phyloP scores from a whole-genome alignment of 2,888 invertebrate species.

The Nemurella pictetii region DNA sequence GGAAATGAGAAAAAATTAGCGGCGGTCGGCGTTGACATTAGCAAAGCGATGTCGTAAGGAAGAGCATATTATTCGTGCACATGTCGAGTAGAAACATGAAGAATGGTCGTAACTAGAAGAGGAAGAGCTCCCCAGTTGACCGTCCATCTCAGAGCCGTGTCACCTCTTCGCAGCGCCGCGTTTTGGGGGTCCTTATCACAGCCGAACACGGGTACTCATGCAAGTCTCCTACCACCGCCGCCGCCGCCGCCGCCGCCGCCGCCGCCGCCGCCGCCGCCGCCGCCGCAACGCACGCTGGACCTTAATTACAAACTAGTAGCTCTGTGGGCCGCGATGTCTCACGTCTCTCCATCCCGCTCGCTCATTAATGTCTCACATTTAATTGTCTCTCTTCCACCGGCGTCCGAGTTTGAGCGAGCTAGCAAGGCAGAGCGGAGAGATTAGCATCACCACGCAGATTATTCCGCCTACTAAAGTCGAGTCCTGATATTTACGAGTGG shows the following conservation, averaged over 20 bases:
- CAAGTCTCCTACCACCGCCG: background rate
- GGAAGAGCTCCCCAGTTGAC: conserved; percentile 40
- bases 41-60: conserved; percentile 10
- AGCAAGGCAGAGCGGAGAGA: background rate
- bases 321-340: conserved; percentile 34
- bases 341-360: conserved; percentile 10
- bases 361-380: conserved; percentile 9
- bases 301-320: conserved; percentile 38
- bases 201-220: conserved; percentile 13
- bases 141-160: conserved; percentile 39
- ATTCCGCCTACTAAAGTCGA: conserved; percentile 38
- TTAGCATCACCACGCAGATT: conserved; percentile 35
- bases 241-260: background rate
- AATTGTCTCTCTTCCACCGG: background rate
- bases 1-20: conserved; percentile 26
- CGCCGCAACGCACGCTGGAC: background rate
- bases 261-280: background rate
- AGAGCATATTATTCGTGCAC: conserved; percentile 7
- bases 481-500: conserved; percentile 39
- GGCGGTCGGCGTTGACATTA: conserved; percentile 16
- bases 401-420: conserved; percentile 14
- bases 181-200: conserved; percentile 31
- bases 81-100: background rate
- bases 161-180: conserved; percentile 10
- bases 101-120: conserved; percentile 28